These are phyloP conservation scores for Muscicapa striata DNA, from an alignment of 2,797 vertebrate species.

Conservation along the genomic window DNA sequence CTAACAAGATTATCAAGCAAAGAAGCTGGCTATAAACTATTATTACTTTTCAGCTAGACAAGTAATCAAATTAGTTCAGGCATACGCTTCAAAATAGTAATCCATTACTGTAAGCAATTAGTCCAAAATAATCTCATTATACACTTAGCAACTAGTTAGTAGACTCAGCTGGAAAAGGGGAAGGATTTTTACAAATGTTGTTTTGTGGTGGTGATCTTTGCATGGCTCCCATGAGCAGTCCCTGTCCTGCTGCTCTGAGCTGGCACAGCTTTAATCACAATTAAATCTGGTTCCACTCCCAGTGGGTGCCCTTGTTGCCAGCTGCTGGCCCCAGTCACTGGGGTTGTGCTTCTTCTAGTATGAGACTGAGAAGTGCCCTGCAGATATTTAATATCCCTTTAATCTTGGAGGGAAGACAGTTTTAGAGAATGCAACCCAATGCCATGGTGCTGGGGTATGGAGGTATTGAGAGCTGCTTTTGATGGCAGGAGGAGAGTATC, in stretches of 20 bases:
- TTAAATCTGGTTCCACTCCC: neutral
- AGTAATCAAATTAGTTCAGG: conserved; percentile 62
- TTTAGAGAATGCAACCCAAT: neutral
- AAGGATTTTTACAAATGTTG: neutral
- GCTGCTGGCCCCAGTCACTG: neutral
- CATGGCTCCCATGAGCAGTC: neutral
- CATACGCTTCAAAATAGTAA: neutral
- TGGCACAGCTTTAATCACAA: neutral
- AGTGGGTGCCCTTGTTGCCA: neutral
- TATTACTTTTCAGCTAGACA: conserved; percentile 53
- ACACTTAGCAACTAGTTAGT: conserved; percentile 32
- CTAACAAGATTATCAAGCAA: conserved; percentile 56
- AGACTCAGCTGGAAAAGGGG: neutral
- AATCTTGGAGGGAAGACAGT: neutral
- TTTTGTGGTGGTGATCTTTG: neutral
- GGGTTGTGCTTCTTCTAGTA: neutral
- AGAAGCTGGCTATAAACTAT: conserved; percentile 36
- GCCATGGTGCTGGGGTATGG: neutral
- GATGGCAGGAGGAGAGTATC: neutral
- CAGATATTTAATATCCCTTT: conserved; percentile 30
- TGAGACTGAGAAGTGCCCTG: accelerated
- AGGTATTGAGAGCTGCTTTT: neutral
- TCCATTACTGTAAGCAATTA: conserved; percentile 47
- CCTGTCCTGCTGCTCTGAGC: neutral
- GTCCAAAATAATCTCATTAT: conserved; percentile 45